Conservation (phyloP, 2,113 vertebrate genomes). For the Trinectes maculatus region DNA sequence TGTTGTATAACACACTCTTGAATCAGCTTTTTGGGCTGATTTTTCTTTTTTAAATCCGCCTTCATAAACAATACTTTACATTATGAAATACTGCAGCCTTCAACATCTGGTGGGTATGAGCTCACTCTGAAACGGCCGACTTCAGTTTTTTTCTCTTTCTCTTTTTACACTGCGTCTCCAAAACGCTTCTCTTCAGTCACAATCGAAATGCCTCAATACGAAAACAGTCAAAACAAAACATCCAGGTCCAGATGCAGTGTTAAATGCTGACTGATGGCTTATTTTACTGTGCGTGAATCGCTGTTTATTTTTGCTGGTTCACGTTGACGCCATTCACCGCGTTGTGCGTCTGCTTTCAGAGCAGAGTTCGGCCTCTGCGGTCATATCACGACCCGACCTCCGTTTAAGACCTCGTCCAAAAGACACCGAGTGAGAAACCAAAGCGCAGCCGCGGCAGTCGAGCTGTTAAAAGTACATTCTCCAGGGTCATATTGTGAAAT, state of each 20-base stretch:
- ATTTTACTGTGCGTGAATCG: not conserved
- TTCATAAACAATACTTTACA: too few species aligned
- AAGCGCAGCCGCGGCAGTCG: conserved; percentile 8
- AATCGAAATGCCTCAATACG: not conserved
- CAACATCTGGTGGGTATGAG: too few species aligned
- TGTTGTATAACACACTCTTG: not conserved
- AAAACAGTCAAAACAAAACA: not conserved
- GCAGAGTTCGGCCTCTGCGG: not conserved
- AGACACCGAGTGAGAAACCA: conserved; percentile 10
- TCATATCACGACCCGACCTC: conserved; percentile 12
- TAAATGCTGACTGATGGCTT: too few species aligned
- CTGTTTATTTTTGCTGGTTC: not conserved
- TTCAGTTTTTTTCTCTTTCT: not conserved
- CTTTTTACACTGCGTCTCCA: not conserved
- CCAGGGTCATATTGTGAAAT: not conserved
- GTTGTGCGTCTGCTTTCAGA: not conserved
- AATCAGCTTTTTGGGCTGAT: too few species aligned
- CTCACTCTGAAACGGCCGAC: not conserved
- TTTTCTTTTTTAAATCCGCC: too few species aligned
- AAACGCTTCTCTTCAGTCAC: not conserved
- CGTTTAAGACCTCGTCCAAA: too few species aligned
- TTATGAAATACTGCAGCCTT: not conserved
- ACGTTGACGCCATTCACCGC: not conserved
- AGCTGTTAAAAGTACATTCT: conserved; percentile 16
- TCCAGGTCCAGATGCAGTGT: too few species aligned